Base-by-base conservation (phyloP, 2,888 invertebrate genomes). In the Belgica antarctica region DNA sequence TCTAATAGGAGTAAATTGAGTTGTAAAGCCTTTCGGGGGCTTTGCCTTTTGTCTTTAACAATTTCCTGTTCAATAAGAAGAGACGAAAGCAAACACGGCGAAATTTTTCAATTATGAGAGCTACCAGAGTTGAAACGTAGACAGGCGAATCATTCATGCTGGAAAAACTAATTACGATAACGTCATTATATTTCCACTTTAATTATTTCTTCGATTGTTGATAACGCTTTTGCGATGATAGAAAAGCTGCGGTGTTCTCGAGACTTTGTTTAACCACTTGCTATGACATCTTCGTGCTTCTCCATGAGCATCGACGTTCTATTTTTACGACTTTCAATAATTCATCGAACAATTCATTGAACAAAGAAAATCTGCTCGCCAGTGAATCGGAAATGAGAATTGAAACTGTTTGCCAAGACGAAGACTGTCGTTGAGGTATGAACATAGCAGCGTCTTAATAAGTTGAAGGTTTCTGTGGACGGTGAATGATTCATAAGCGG, bases 131-230 rank as follows among this genome's bases (percentile, higher is more conserved):
- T n/a, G n/a, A n/a, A n/a, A n/a, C n/a, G n/a, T n/a, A n/a, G n/a
- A n/a, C n/a, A n/a, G n/a, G n/a, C n/a, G n/a, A 52, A 8, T 52
- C 52, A 52, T 17, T 52, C 52, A n/a, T n/a, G 52, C 52, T 4
- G 22, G 52, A 5, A 22, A 52, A 52, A 59, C 8, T 59, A 27
- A 59, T 59, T 59, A n/a, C 25, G 59, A 59, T 59, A 59, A 59
- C 59, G 59, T 59, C 59, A 59, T 59, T 59, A 59, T n/a, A 59
- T 59, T 52, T 59, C 59, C 25, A 25, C 27, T 59, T 52, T 59
- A 59, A 59, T 59, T 59, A 59, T 59, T 59, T 59, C 59, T 22
- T 2, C 17, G 19, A 52, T 52, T 22, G 52, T 52, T 52, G 17
- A n/a, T 7, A 52, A 22, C 4, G 10, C 12, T 41, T 7, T 41